Base-by-base conservation (phyloP, 2,888 invertebrate genomes). In the Scaptomyza cyrtandrae region DNA sequence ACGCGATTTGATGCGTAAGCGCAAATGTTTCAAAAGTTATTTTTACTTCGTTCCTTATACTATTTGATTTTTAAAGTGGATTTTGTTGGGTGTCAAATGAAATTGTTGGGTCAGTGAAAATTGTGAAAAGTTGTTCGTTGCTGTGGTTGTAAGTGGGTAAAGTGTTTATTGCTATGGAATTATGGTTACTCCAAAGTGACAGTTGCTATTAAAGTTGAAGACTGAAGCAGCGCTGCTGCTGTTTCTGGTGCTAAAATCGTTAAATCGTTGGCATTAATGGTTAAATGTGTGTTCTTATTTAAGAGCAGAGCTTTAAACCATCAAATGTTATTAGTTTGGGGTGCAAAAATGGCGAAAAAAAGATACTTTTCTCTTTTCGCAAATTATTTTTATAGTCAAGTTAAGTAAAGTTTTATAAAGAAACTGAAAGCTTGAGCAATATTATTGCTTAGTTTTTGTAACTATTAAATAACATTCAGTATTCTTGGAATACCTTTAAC, bases 1-100 rank as follows among this genome's bases (percentile, higher is more conserved):
- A 73, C 49, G 64, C 59, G 74, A 70, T 74, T 68, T 52, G 67
- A 71, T 60, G 62, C 71, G 61, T 76, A 63, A 73, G 62, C 75
- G 68, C 41, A 41, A 75, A 74, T 65, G 74, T 59, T 74, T 41
- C 43, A 39, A 49, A 57, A 59, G 35, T 52, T 48, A 10, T 24
- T 52, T 6, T 13, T 9, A 39, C 9, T 39, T 14, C 14, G 14
- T 14, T 7, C 0, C 7, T 37, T 14, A n/a, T 44, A 37, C 29
- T 24, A 27, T 24, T 14, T 4, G 24, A 46, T 45, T 33, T 61
- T 61, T 58, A 63, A 57, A 31, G 43, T 50, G 37, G 6, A 7
- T 14, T 19, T 54, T 19, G 44, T 16, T 50, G 46, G 14, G 6
- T 48, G 44, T 53, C 33, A 73, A 68, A 43, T 31, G 58, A 58